phyloP scores from a whole-genome alignment of 2,797 vertebrate species.

The Enteromius treurensis region DNA sequence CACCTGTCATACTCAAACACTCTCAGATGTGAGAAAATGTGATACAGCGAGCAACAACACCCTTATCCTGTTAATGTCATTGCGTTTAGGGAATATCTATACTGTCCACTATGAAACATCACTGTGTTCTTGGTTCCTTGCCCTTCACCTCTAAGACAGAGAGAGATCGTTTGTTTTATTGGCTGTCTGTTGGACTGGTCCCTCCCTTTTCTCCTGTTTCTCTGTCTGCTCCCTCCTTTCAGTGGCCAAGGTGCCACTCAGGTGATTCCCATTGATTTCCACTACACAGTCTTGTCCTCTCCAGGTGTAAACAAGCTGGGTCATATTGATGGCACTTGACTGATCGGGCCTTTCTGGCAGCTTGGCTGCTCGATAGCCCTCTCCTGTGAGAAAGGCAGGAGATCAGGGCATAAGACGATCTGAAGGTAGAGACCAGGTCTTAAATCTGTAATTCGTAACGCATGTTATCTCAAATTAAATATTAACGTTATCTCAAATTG shows the following conservation, averaged over 20 bases:
- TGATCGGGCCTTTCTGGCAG: slow-evolving; percentile 63
- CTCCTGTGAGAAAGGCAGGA: slow-evolving; percentile 51
- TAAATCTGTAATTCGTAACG: slow-evolving; percentile 25
- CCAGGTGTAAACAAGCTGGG: slow-evolving; percentile 66
- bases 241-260: slow-evolving; percentile 64
- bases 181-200: slow-evolving; percentile 28
- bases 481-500: neutral
- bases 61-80: neutral
- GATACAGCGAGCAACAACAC: neutral
- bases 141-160: slow-evolving; percentile 43
- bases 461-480: neutral
- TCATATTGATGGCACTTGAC: slow-evolving; percentile 65
- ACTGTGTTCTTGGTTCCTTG: slow-evolving; percentile 31
- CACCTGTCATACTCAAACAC: slow-evolving; percentile 60
- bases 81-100: neutral
- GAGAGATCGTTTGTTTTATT: slow-evolving; percentile 40
- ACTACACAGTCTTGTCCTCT: slow-evolving; percentile 61
- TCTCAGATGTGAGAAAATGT: slow-evolving; percentile 23
- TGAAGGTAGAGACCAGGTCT: slow-evolving; percentile 48
- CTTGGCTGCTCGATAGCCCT: slow-evolving; percentile 59
- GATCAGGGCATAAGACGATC: slow-evolving; percentile 31
- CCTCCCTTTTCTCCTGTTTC: slow-evolving; percentile 34
- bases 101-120: neutral
- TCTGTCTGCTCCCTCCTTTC: slow-evolving; percentile 36
- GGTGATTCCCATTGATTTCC: slow-evolving; percentile 68